phyloP scores from a whole-genome alignment of 30 jellyfish, hydroid and myxozoan genomes.

The Hydractinia echinata region DNA sequence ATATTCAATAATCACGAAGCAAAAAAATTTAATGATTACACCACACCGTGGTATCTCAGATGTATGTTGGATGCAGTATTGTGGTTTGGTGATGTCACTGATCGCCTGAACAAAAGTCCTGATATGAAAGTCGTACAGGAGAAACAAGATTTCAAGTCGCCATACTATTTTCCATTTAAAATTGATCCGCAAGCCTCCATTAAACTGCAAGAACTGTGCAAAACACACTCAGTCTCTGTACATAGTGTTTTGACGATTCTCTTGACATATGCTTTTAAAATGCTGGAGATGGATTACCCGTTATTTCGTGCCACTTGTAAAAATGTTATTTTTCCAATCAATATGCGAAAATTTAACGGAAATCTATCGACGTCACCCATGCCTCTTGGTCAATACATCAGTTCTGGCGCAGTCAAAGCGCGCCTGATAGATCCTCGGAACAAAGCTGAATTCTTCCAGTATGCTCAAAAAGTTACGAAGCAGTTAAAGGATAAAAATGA shows the following conservation, averaged over 20 bases:
- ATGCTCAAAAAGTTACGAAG: neutral
- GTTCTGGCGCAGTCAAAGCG: neutral
- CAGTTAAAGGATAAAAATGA: neutral
- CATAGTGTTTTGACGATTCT: neutral
- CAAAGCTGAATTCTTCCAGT: neutral
- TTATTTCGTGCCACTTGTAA: neutral
- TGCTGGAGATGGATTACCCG: neutral
- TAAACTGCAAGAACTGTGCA: neutral
- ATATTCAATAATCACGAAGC: neutral
- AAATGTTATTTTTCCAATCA: neutral
- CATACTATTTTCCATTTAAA: neutral
- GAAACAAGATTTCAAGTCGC: neutral
- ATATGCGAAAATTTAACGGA: conserved; percentile 1
- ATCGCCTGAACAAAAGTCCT: neutral
- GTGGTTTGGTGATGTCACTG: neutral
- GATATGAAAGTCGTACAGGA: neutral
- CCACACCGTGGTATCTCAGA: neutral
- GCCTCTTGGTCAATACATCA: conserved; percentile 16
- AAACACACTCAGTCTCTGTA: neutral
- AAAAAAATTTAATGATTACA: neutral
- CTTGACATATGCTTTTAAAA: neutral
- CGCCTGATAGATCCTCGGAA: neutral
- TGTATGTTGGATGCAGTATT: neutral
- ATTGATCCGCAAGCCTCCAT: neutral
- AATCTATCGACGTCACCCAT: neutral